phyloP scores from a whole-genome alignment of 2,113 vertebrate species.

The Phaethornis superciliosus region DNA sequence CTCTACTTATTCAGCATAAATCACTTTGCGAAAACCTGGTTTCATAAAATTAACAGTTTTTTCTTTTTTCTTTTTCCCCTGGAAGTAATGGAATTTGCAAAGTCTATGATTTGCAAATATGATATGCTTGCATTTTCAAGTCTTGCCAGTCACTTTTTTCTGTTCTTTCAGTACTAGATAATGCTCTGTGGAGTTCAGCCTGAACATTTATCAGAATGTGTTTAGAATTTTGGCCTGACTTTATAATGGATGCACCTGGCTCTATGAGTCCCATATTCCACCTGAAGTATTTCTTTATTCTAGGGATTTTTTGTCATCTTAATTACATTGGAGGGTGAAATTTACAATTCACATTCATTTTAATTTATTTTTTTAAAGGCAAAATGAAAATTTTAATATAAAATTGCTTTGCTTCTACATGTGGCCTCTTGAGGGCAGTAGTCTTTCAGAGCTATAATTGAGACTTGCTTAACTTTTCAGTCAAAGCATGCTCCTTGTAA shows the following conservation, averaged over 20 bases:
- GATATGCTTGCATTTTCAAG: not conserved
- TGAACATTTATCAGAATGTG: not conserved
- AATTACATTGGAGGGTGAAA: not conserved
- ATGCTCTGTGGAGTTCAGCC: not conserved
- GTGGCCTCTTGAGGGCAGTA: constrained; percentile 65
- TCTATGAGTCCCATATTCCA: not conserved
- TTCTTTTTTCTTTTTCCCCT: not conserved
- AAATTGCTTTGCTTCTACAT: not conserved
- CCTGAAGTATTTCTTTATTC: not conserved
- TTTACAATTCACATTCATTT: not conserved
- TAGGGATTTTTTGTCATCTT: not conserved
- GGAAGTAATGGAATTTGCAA: not conserved
- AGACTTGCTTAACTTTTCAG: not conserved
- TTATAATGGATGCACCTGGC: not conserved
- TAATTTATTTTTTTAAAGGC: not conserved
- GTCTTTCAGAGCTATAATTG: not conserved
- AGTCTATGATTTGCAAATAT: not conserved
- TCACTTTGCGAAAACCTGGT: not conserved
- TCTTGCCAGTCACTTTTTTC: not conserved
- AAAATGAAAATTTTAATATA: not conserved
- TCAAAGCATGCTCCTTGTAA: constrained; percentile 32
- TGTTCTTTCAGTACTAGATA: not conserved
- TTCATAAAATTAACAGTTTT: not conserved
- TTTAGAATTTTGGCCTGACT: not conserved
- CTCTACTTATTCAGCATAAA: not conserved